Evolutionary conservation across 2,888 invertebrate species (phyloP).

Genomic region (Drosophila nr. fundita): DNA sequence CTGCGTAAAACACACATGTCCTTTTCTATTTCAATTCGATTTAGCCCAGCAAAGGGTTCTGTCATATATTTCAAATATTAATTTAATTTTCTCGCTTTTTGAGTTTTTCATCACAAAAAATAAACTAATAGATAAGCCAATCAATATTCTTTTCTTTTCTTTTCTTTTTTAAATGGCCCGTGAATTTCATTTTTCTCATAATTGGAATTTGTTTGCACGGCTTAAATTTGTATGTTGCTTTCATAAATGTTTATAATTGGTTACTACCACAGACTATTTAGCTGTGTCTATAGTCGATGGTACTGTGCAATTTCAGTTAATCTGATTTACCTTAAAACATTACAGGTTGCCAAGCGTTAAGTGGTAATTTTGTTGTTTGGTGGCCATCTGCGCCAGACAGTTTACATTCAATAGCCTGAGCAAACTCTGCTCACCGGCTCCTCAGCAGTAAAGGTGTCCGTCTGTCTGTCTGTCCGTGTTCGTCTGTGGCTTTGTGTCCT

Average conservation of each 20-base stretch:
- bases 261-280: neutral
- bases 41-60: neutral
- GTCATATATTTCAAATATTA: neutral
- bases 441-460: constrained; percentile 32
- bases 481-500: constrained; percentile 4
- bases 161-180: neutral
- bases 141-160: neutral
- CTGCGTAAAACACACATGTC: constrained; percentile 6
- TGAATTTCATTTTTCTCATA: neutral
- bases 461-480: constrained; percentile 5
- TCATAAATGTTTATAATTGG: neutral
- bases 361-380: constrained; percentile 24
- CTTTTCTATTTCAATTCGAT: no score
- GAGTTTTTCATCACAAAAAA: neutral
- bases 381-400: constrained; percentile 3
- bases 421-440: constrained; percentile 6
- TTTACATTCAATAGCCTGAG: constrained; percentile 19
- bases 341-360: neutral
- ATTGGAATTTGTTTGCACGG: neutral
- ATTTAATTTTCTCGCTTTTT: no score
- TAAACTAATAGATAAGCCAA: neutral
- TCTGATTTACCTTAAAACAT: neutral
- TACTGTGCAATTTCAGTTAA: neutral
- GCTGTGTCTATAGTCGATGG: neutral
- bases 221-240: neutral